Percentiles rank a stretch among this genome's conserved stretches.
Evolutionary conservation across 2,888 invertebrate genomes (phyloP).

Genomic region (Sipunculus nudus): DNA sequence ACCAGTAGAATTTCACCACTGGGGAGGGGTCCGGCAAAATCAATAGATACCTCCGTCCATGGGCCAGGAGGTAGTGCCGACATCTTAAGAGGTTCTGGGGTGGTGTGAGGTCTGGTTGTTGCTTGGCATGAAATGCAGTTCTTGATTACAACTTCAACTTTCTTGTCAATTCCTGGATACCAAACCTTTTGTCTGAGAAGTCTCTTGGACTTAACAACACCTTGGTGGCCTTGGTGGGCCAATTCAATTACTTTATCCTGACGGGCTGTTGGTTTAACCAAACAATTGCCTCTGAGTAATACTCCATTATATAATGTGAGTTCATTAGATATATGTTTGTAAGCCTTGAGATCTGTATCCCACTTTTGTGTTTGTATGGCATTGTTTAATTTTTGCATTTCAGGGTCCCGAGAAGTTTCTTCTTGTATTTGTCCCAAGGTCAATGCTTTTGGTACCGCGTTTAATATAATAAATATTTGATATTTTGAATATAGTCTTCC

Average conservation of each 20-base stretch:
- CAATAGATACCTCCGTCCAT: slow-evolving; percentile 22
- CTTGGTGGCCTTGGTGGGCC: slow-evolving; percentile 41
- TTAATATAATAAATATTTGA: no score
- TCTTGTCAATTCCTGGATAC: slow-evolving; percentile 33
- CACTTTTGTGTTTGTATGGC: no score
- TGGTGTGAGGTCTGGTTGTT: slow-evolving; percentile 5
- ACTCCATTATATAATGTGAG: not conserved
- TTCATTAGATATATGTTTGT: slow-evolving; percentile 8
- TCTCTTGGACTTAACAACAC: slow-evolving; percentile 35
- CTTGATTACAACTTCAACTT: slow-evolving; percentile 15
- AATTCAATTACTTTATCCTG: slow-evolving; percentile 27
- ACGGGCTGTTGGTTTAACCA: slow-evolving; percentile 22
- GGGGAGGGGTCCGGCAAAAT: slow-evolving; percentile 14
- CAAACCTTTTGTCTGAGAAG: slow-evolving; percentile 35
- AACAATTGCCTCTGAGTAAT: not conserved
- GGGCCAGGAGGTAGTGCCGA: not conserved
- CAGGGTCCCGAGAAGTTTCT: slow-evolving; percentile 1
- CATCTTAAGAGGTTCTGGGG: slow-evolving; percentile 14
- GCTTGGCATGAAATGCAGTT: slow-evolving; percentile 23
- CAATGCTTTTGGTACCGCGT: slow-evolving; percentile 20
- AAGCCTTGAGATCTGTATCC: no score
- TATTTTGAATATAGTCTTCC: no score
- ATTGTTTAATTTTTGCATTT: not conserved
- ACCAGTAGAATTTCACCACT: slow-evolving; percentile 1
- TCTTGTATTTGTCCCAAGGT: slow-evolving; percentile 3